Conservation (phyloP, 2,888 invertebrate genomes). For the Eudemis profundana region DNA sequence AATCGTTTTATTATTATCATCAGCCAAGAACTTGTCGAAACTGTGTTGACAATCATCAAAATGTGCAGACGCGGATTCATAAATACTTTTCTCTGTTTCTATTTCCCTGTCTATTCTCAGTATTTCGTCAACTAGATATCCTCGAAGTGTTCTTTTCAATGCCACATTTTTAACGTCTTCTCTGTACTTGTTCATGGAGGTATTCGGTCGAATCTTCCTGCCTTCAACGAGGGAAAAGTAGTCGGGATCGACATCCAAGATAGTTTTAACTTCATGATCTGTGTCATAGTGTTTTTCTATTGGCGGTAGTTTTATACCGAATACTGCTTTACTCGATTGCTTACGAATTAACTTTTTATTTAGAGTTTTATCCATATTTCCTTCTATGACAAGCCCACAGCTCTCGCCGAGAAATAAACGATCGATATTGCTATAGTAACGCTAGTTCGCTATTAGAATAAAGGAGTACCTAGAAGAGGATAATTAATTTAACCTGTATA, state of each 20-base stretch:
- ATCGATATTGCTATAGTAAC: slow-evolving; percentile 74
- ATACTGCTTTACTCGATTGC: slow-evolving; percentile 61
- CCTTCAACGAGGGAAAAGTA: slow-evolving; percentile 87
- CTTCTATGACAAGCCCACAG: not conserved
- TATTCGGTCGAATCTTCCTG: slow-evolving; percentile 84
- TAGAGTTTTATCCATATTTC: slow-evolving; percentile 51
- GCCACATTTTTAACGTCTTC: slow-evolving; percentile 76
- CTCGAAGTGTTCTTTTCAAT: slow-evolving; percentile 69
- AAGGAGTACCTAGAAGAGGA: not conserved
- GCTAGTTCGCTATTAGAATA: slow-evolving; percentile 30
- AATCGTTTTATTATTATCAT: slow-evolving; percentile 79
- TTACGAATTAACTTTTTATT: slow-evolving; percentile 62
- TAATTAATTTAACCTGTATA: slow-evolving; percentile 10
- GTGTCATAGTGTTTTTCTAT: slow-evolving; percentile 59
- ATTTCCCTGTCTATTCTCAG: slow-evolving; percentile 74
- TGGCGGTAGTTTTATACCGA: slow-evolving; percentile 73
- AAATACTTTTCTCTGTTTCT: slow-evolving; percentile 69
- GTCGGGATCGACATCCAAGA: slow-evolving; percentile 87
- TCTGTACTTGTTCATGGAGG: slow-evolving; percentile 84
- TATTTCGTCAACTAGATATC: slow-evolving; percentile 75
- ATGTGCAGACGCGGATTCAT: slow-evolving; percentile 68
- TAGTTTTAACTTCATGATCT: slow-evolving; percentile 72
- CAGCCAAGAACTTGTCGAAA: slow-evolving; percentile 78
- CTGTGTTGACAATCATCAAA: slow-evolving; percentile 77
- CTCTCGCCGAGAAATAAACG: slow-evolving; percentile 31